Conservation (phyloP, 2,888 invertebrate genomes). For the Ephialtes manifestator region DNA sequence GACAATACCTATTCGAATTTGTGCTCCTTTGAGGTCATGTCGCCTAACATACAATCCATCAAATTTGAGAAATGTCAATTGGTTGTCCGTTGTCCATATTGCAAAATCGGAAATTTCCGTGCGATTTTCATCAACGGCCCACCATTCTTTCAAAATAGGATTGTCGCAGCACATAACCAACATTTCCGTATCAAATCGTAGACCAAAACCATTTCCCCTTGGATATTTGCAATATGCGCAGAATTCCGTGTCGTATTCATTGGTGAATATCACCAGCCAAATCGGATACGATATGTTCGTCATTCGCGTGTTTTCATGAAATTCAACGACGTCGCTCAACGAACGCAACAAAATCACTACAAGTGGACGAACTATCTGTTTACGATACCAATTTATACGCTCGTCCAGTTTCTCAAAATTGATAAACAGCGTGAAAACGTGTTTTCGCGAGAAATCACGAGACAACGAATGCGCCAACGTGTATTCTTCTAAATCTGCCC, state of each 20-base stretch:
- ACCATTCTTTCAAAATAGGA: slow-evolving; percentile 76
- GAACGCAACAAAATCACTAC: slow-evolving; percentile 72
- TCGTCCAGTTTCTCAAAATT: too few species aligned
- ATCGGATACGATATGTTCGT: slow-evolving; percentile 68
- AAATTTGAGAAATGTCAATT: slow-evolving; percentile 19
- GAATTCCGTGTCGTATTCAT: slow-evolving; percentile 40
- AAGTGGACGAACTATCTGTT: slow-evolving; percentile 73
- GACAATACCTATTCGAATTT: slow-evolving; percentile 72
- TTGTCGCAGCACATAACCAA: too few species aligned
- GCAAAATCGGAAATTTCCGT: too few species aligned
- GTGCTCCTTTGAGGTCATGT: slow-evolving; percentile 70
- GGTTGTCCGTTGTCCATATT: too few species aligned
- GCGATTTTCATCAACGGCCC: slow-evolving; percentile 70
- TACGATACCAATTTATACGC: too few species aligned
- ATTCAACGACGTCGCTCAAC: too few species aligned
- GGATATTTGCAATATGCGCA: too few species aligned
- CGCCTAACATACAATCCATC: slow-evolving; percentile 71
- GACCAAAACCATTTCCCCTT: too few species aligned
- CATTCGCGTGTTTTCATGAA: too few species aligned
- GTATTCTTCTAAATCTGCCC: background rate
- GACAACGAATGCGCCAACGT: slow-evolving; percentile 50
- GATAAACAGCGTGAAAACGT: slow-evolving; percentile 61
- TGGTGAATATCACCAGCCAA: slow-evolving; percentile 78
- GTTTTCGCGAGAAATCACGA: slow-evolving; percentile 65
- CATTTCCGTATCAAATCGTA: too few species aligned